Percentiles rank a stretch among this genome's conserved stretches.
Evolutionary conservation across 92 coral and sea anemone species (phyloP).

Genomic region (Umimayanthus kanabou): DNA sequence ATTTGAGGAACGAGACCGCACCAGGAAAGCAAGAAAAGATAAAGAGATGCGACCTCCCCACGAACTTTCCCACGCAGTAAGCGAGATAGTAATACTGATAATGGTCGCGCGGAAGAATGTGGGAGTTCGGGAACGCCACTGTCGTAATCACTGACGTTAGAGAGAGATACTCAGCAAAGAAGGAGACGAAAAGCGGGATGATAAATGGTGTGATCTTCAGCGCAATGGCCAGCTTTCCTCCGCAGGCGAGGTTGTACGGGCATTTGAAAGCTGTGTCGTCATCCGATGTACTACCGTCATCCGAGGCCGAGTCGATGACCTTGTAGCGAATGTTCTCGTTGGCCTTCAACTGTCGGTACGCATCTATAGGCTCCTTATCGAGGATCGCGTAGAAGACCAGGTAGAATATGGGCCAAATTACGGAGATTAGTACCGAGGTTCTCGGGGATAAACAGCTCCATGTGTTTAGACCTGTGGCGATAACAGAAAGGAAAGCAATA

Average conservation of each 20-base stretch:
- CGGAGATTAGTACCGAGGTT: slow-evolving; percentile 66
- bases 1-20: slow-evolving; percentile 51
- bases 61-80: slow-evolving; percentile 82
- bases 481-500: background rate
- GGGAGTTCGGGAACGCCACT: slow-evolving; percentile 72
- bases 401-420: slow-evolving; percentile 62
- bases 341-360: slow-evolving; percentile 26
- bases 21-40: slow-evolving; percentile 59
- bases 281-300: slow-evolving; percentile 41
- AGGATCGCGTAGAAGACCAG: slow-evolving; percentile 75
- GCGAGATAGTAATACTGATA: slow-evolving; percentile 75
- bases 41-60: slow-evolving; percentile 80
- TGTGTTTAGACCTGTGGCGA: slow-evolving; percentile 67
- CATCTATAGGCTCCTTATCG: slow-evolving; percentile 62
- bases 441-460: slow-evolving; percentile 84
- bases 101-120: slow-evolving; percentile 74
- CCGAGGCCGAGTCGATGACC: slow-evolving; percentile 49
- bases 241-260: slow-evolving; percentile 44
- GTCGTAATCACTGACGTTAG: slow-evolving; percentile 74
- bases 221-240: slow-evolving; percentile 55
- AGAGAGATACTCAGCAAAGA: slow-evolving; percentile 79
- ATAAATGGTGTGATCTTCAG: slow-evolving; percentile 75
- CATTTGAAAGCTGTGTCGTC: slow-evolving; percentile 52
- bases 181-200: slow-evolving; percentile 67
- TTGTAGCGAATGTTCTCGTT: slow-evolving; percentile 53